These are phyloP conservation scores for Catocala sponsa DNA, from an alignment of 2,888 invertebrate species.

Conservation along the genomic window DNA sequence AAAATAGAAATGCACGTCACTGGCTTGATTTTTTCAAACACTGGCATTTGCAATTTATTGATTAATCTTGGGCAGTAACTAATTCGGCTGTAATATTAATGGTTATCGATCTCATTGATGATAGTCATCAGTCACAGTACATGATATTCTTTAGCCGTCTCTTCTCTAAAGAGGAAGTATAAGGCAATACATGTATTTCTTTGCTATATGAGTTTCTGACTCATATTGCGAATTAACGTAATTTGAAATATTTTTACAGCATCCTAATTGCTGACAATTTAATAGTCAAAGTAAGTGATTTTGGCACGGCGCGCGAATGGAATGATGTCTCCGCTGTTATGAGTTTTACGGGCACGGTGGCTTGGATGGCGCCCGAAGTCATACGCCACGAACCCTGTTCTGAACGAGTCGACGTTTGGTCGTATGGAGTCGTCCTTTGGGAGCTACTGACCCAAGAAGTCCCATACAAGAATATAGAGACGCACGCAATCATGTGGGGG, in stretches of 20 bases:
- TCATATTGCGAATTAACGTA: neutral
- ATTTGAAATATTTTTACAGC: conserved; percentile 75
- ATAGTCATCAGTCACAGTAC: too few relatives aligned
- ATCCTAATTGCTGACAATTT: conserved; percentile 94
- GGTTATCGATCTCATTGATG: too few relatives aligned
- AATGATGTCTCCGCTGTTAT: conserved; percentile 98
- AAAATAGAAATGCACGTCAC: too few relatives aligned
- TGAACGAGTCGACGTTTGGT: conserved; percentile 99
- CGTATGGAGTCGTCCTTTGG: conserved; percentile 99
- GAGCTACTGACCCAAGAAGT: conserved; percentile 96
- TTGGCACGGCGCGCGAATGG: conserved; percentile 98
- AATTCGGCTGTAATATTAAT: too few relatives aligned
- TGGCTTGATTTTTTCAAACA: too few relatives aligned
- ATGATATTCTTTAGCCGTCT: too few relatives aligned
- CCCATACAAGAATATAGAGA: conserved; percentile 90
- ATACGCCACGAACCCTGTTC: conserved; percentile 98
- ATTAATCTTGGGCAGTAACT: too few relatives aligned
- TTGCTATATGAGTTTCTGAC: neutral
- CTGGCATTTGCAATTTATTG: too few relatives aligned
- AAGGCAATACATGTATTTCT: too few relatives aligned
- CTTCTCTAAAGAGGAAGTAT: too few relatives aligned
- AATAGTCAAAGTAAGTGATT: conserved; percentile 98
- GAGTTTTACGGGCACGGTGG: conserved; percentile 99
- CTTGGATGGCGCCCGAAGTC: conserved; percentile 99
- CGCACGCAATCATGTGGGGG: conserved; percentile 99